These are phyloP conservation scores for Ophioderma brevispina DNA, from an alignment of 35 echinoderm and acorn worm genomes.

Conservation along the genomic window DNA sequence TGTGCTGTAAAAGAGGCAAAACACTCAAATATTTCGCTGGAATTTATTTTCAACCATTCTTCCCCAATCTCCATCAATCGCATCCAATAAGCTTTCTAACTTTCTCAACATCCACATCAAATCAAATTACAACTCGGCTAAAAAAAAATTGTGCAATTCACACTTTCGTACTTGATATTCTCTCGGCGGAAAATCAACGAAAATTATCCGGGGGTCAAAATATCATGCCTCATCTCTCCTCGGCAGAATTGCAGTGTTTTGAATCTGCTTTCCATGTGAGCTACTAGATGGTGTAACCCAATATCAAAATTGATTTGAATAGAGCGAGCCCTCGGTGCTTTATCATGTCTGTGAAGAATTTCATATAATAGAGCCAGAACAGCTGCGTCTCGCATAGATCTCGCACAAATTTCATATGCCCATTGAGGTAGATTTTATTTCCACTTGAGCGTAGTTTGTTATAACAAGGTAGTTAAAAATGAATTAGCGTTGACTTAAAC, in stretches of 20 bases:
- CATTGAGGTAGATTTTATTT: neutral
- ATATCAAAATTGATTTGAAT: slow-evolving; percentile 15
- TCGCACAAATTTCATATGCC: neutral
- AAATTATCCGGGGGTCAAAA: neutral
- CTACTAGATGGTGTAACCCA: neutral
- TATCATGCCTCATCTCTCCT: neutral
- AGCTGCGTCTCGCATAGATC: neutral
- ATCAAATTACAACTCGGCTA: no score
- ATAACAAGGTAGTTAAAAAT: slow-evolving; percentile 9
- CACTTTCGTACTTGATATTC: neutral
- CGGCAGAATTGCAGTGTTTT: slow-evolving; percentile 9
- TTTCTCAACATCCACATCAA: neutral
- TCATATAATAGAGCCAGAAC: neutral
- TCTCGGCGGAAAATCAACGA: neutral
- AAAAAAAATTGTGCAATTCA: no score
- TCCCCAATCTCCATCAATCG: neutral
- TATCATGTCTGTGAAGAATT: slow-evolving; percentile 13
- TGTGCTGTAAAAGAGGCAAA: neutral
- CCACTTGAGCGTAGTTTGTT: neutral
- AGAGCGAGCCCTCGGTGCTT: slow-evolving; percentile 7
- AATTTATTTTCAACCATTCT: neutral
- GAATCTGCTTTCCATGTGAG: slow-evolving; percentile 1
- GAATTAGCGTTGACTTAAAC: neutral
- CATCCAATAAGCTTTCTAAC: neutral
- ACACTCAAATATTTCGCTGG: neutral